Evolutionary conservation across 2,797 vertebrate genomes (phyloP), one percentile per base, ranked within the genome.

Genomic region (Sebastes iracundus): DNA sequence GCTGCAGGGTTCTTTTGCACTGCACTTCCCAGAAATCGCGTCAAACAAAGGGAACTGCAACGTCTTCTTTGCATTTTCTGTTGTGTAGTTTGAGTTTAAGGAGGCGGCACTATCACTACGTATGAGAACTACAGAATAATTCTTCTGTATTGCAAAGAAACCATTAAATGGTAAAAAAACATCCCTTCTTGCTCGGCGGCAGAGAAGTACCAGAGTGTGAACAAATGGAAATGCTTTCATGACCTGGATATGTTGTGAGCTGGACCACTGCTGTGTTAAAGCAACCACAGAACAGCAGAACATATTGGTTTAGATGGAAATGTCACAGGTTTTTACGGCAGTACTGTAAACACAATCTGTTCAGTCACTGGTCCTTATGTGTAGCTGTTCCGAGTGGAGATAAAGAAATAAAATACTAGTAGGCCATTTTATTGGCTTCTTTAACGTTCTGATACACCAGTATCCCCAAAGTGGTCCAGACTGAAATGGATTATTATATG

Each of bases 341-440:
- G 64, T 28, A 35, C 53, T 82, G 77, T 86, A 86, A 89, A 89
- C 83, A 80, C 84, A 80, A n/a, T 82, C 90, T 87, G 83, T 71
- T 59, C 58, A 64, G 6, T 71, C 38, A 18, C 35, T 52, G n/a
- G 20, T 67, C 81, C 23, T 58, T 23, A 35, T 84, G 66, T 72
- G 65, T 46, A n/a, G 56, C 14, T 35, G 61, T 65, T 75, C 1
- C 27, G 20, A 69, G 16, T 28, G n/a, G 30, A 60, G 58, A 67
- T 23, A n/a, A 42, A 72, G 13, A 60, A 73, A 64, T 11, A 28
- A 66, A 13, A 30, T 9, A 7, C 1, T 1, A 78, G 33, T 28
- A 38, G 11, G 9, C 5, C 6, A 9, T 49, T 71, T 59, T 53
- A 62, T 58, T 70, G 23, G n/a, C 33, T 66, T 53, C 13, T 35